phyloP scores from a whole-genome alignment of 2,113 vertebrate genomes.

The Solenodon paradoxus region DNA sequence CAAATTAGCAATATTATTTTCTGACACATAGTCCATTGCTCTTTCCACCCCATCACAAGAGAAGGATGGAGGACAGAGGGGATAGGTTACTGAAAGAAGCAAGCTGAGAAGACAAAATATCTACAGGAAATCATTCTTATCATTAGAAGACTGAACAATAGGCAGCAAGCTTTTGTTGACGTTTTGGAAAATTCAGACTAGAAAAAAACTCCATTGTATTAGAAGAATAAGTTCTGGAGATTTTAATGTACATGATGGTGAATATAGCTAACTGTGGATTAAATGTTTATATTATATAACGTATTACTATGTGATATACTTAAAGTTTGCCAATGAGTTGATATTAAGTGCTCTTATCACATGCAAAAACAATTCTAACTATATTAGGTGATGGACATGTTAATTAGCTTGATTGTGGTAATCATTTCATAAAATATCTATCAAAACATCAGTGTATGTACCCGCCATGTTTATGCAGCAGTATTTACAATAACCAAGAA shows the following conservation, averaged over 20 bases:
- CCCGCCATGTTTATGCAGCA: too few relatives aligned
- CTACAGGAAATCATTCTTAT: neutral
- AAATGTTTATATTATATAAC: too few relatives aligned
- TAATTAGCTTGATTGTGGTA: neutral
- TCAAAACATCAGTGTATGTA: too few relatives aligned
- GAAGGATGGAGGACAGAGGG: neutral
- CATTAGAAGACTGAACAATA: neutral
- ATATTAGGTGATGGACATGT: neutral
- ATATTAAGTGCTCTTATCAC: neutral
- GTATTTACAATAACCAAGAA: too few relatives aligned
- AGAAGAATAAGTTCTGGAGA: neutral
- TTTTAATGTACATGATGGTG: neutral
- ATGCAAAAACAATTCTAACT: neutral
- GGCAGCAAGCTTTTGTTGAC: neutral
- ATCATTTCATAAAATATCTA: neutral
- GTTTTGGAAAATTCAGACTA: neutral
- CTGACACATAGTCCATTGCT: neutral
- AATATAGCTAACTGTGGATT: neutral
- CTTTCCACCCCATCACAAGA: neutral
- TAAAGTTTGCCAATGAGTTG: neutral
- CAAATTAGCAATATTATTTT: neutral
- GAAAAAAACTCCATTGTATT: neutral
- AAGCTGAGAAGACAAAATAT: neutral
- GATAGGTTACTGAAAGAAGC: neutral
- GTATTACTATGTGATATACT: neutral